phyloP scores from a whole-genome alignment of 1,140 invertebrate genomes.

The Calephelis virginiensis region DNA sequence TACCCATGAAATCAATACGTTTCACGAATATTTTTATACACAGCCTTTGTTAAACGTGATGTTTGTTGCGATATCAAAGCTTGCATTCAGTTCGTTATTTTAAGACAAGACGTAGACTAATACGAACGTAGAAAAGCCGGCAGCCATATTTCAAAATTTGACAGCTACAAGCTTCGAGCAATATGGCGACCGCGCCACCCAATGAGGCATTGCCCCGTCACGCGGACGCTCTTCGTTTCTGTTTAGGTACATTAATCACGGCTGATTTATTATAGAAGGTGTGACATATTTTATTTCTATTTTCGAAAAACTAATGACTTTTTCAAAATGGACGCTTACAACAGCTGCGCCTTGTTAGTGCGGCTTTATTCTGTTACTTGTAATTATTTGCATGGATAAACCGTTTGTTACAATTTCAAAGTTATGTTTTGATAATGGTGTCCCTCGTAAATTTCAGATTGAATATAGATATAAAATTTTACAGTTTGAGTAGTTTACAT shows the following conservation, averaged over 20 bases:
- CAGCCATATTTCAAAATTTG: slow-evolving; percentile 74
- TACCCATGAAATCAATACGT: slow-evolving; percentile 50
- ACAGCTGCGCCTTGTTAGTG: slow-evolving; percentile 76
- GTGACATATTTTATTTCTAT: slow-evolving; percentile 78
- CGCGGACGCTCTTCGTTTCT: slow-evolving; percentile 58
- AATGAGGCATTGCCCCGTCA: slow-evolving; percentile 73
- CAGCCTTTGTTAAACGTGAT: slow-evolving; percentile 29
- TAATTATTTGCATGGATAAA: slow-evolving; percentile 70
- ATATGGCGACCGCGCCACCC: slow-evolving; percentile 75
- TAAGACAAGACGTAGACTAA: slow-evolving; percentile 72
- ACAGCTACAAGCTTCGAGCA: slow-evolving; percentile 73
- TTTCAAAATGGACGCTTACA: slow-evolving; percentile 70
- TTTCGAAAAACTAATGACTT: slow-evolving; percentile 73
- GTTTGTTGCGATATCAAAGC: slow-evolving; percentile 36
- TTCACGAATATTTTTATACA: slow-evolving; percentile 36
- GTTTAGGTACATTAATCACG: slow-evolving; percentile 67
- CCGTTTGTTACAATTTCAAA: slow-evolving; percentile 35
- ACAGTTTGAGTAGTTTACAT: slow-evolving; percentile 54
- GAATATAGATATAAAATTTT: slow-evolving; percentile 45
- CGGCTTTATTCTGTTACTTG: slow-evolving; percentile 53
- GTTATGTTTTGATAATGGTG: slow-evolving; percentile 40
- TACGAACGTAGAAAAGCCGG: slow-evolving; percentile 53
- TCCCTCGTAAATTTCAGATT: slow-evolving; percentile 41
- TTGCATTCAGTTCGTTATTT: slow-evolving; percentile 48
- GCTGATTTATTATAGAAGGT: slow-evolving; percentile 73